phyloP scores from a whole-genome alignment of 2,113 vertebrate species.

The Arenaria interpres region DNA sequence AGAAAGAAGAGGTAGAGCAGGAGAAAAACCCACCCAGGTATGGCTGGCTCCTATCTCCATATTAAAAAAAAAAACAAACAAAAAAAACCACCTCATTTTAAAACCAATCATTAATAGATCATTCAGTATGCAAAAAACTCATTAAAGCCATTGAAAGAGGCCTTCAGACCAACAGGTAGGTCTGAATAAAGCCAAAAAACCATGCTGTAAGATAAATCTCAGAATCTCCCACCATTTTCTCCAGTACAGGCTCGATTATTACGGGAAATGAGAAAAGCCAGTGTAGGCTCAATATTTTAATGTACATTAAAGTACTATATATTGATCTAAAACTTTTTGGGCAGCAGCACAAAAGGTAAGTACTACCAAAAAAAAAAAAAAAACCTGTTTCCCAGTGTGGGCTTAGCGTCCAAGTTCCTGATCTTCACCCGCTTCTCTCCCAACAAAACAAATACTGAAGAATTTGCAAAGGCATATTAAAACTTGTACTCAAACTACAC shows the following conservation, averaged over 20 bases:
- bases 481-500: fast-evolving
- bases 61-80: background rate
- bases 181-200: background rate
- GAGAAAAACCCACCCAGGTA: background rate
- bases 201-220: fast-evolving
- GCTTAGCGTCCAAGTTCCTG: background rate
- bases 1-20: background rate
- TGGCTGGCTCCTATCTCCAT: background rate
- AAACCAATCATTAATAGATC: background rate
- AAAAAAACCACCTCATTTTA: background rate
- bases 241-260: background rate
- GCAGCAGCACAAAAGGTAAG: background rate
- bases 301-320: background rate
- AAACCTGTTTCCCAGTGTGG: background rate
- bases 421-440: background rate
- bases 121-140: fast-evolving
- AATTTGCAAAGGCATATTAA: background rate
- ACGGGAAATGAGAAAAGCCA: background rate
- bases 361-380: background rate
- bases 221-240: background rate
- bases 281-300: background rate
- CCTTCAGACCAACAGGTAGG: background rate
- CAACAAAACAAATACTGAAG: background rate
- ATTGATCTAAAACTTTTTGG: background rate
- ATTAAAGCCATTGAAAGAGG: background rate